A percentile compares a stretch with the other conserved stretches of the same genome.
Evolutionary conservation across 2,888 invertebrate species (phyloP).

Genomic region (Drosophila anceps): DNA sequence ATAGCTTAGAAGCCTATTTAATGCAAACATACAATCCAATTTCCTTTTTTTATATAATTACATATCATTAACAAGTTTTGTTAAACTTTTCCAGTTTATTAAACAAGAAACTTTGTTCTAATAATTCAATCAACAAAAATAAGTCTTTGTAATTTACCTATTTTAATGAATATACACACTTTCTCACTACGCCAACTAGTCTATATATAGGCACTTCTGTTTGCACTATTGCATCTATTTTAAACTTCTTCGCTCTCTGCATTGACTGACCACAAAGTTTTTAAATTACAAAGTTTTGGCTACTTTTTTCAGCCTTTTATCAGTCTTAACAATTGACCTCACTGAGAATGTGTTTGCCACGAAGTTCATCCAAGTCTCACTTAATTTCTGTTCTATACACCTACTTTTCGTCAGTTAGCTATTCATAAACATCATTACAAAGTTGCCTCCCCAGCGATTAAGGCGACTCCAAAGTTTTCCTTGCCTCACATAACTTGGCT

Average conservation of each 20-base stretch:
- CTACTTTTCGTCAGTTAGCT: conserved; percentile 33
- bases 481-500: conserved; percentile 52
- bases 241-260: not conserved
- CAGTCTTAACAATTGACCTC: conserved; percentile 20
- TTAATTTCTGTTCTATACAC: conserved; percentile 32
- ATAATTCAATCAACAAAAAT: not conserved
- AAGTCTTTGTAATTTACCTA: not conserved
- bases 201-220: not conserved
- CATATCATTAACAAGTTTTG: not conserved
- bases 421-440: conserved; percentile 73
- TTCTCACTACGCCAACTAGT: not conserved
- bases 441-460: conserved; percentile 69
- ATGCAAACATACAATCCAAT: no score
- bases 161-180: not conserved
- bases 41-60: not conserved
- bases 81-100: not conserved
- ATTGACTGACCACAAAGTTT: conserved; percentile 14
- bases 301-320: conserved; percentile 7
- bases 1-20: no score
- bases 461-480: conserved; percentile 58
- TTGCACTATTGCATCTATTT: not conserved
- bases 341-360: conserved; percentile 7
- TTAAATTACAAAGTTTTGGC: conserved; percentile 12
- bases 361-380: conserved; percentile 38
- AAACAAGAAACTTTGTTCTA: not conserved